Base-by-base conservation (phyloP, 2,113 vertebrate species). In the Thalassarche chlororhynchos region DNA sequence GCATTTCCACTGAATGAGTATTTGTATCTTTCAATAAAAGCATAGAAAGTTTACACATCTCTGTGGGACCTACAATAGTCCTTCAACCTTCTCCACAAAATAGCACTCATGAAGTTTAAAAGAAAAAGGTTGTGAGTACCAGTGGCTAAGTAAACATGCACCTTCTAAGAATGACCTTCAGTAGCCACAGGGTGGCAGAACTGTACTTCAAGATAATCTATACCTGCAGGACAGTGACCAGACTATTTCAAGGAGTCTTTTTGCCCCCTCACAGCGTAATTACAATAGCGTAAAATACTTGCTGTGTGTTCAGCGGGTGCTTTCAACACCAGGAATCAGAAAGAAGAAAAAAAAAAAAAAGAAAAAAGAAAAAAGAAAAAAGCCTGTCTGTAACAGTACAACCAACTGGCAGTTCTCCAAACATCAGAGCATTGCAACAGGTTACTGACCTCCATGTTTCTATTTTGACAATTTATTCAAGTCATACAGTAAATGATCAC, bases 151-250 rank as follows among this genome's bases (percentile, higher is more conserved):
- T 17, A 71, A 66, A 52, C 14, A 29, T 5, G 2, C 10, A 69
- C 10, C 46, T 72, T 42, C 51, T 54, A 83, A 77, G 42, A 81
- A 68, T 3, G 42, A 62, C 55, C 38, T 71, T 66, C 31, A 68
- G 34, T 68, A 91, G 74, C 87, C 91, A 91, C 57, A 64, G 65
- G 84, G 87, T 95, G 94, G 94, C 96, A 97, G 94, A 95, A 47
- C 80, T 84, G 64, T 40, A 70, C 71, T n/a, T 91, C 40, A 62
- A 10, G 23, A 69, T 21, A 60, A 79, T 26, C n/a, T 79, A 18
- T 20, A 76, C 17, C 36, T 82, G 16, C 52, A 80, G 29, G 70
- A 82, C 47, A 87, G 13, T 12, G 31, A 65, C 32, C 42, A 76
- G 25, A 14, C 7, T 44, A 38, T 60, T 90, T 86, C 64, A 87